These are phyloP conservation scores for Meliscaeva auricollis DNA, from an alignment of 2,888 invertebrate genomes.

Conservation along the genomic window DNA sequence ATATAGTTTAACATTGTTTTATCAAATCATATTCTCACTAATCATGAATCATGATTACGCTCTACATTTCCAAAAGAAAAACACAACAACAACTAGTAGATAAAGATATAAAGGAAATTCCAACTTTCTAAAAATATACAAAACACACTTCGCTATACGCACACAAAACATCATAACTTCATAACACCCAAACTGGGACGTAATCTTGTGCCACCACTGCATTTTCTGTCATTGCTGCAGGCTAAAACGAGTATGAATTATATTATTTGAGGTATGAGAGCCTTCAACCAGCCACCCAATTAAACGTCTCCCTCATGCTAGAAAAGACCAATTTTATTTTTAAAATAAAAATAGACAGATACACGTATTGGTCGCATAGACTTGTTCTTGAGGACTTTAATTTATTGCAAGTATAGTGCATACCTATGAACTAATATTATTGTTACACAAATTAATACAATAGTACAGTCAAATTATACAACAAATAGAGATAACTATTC, in stretches of 20 bases:
- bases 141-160: constrained; percentile 35
- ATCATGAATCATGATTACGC: background rate
- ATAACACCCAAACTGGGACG: constrained; percentile 59
- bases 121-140: constrained; percentile 71
- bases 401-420: no score
- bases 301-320: constrained; percentile 22
- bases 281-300: constrained; percentile 14
- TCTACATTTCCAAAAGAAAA: constrained; percentile 45
- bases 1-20: no score
- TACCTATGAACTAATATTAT: no score
- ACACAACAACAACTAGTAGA: background rate
- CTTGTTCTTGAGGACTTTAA: background rate
- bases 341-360: background rate
- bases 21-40: background rate
- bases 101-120: constrained; percentile 46
- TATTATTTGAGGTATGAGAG: background rate
- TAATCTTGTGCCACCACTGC: constrained; percentile 40
- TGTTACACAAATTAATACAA: no score
- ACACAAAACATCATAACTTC: constrained; percentile 22
- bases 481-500: no score
- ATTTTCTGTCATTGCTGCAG: constrained; percentile 26
- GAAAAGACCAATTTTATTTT: background rate
- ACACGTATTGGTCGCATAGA: background rate
- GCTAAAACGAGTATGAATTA: background rate
- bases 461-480: no score